These are phyloP conservation scores for Melanotaenia parkinsoni DNA, from an alignment of 2,797 vertebrate species.

Conservation along the genomic window DNA sequence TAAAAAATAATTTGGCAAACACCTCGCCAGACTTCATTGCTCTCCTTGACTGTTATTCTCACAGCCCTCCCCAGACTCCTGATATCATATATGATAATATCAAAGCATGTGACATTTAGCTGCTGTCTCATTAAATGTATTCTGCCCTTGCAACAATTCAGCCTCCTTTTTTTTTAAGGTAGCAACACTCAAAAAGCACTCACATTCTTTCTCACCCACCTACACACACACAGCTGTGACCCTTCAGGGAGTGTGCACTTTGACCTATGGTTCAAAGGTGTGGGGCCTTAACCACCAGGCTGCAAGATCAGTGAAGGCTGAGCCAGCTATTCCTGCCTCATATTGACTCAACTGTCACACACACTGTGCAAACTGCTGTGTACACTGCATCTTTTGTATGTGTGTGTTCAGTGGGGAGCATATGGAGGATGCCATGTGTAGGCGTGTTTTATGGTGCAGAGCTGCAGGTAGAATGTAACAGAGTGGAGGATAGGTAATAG, in stretches of 20 bases:
- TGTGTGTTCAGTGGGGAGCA: conserved; percentile 39
- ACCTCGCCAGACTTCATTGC: background rate
- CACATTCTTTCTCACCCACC: conserved; percentile 1
- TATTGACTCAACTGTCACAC: conserved; percentile 65
- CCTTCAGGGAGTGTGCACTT: conserved; percentile 59
- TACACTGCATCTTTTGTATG: conserved; percentile 11
- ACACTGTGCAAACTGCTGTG: conserved; percentile 37
- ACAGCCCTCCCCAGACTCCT: conserved; percentile 1
- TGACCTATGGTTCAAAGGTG: conserved; percentile 71
- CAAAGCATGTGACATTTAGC: conserved; percentile 56
- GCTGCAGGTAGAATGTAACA: conserved; percentile 43
- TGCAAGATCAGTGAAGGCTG: conserved; percentile 59
- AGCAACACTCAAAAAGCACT: background rate
- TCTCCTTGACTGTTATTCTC: conserved; percentile 10
- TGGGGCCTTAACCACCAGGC: conserved; percentile 49
- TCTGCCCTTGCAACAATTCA: background rate
- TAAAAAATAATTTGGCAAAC: background rate
- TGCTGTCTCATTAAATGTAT: conserved; percentile 44
- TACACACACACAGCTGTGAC: conserved; percentile 54
- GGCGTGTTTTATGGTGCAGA: conserved; percentile 44
- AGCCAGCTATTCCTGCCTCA: conserved; percentile 55
- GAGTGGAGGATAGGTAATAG: conserved; percentile 8
- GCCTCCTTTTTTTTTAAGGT: conserved; percentile 18
- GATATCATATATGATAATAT: conserved; percentile 54
- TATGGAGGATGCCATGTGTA: conserved; percentile 42